These are phyloP conservation scores for Mus pahari DNA, from an alignment of 2,113 vertebrate genomes.

Conservation along the genomic window DNA sequence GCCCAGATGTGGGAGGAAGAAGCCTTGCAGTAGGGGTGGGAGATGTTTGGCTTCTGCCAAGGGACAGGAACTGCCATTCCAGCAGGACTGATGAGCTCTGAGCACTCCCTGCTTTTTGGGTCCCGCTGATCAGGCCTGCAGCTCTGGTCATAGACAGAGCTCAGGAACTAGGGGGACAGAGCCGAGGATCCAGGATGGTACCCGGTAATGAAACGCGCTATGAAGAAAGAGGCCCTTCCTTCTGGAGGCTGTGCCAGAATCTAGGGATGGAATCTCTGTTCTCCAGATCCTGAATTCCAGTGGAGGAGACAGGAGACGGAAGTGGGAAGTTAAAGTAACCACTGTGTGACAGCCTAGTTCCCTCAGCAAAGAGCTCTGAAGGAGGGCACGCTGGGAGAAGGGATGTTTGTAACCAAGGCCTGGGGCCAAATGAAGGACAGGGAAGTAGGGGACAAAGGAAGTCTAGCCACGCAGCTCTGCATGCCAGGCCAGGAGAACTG, in stretches of 20 bases:
- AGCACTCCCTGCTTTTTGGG: neutral
- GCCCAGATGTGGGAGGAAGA: constrained; percentile 76
- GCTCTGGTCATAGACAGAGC: neutral
- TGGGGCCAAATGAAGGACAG: neutral
- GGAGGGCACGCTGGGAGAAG: neutral
- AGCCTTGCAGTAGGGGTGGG: constrained; percentile 34
- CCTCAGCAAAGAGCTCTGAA: neutral
- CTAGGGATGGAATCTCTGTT: neutral
- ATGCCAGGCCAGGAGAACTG: neutral
- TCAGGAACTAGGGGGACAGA: neutral
- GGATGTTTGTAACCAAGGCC: neutral
- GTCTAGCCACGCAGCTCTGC: neutral
- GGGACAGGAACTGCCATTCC: neutral
- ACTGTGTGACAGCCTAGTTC: fast-evolving
- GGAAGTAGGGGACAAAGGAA: neutral
- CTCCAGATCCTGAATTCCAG: neutral
- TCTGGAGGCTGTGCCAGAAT: neutral
- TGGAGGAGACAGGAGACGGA: neutral
- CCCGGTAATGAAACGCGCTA: neutral
- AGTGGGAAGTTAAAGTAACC: neutral
- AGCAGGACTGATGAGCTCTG: neutral
- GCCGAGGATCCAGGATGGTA: neutral
- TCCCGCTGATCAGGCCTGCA: neutral
- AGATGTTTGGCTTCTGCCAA: neutral
- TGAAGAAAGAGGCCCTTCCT: neutral